phyloP scores from a whole-genome alignment of 92 coral and sea anemone species.

The Porites evermanni region DNA sequence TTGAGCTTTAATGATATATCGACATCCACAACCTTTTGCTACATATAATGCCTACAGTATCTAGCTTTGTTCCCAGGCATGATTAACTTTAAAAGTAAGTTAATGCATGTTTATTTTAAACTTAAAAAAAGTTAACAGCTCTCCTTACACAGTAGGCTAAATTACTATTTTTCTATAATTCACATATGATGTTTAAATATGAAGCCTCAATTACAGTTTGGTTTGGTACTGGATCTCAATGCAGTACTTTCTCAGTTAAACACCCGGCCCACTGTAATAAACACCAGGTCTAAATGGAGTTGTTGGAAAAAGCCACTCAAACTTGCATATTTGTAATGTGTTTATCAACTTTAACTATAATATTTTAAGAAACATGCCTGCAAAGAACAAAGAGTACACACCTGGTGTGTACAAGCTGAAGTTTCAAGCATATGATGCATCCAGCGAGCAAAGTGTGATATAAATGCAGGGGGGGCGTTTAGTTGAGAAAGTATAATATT shows the following conservation, averaged over 20 bases:
- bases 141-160: neutral
- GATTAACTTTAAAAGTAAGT: neutral
- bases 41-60: conserved; percentile 4
- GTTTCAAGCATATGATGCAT: no score
- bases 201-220: neutral
- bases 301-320: no score
- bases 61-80: conserved; percentile 56
- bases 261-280: no score
- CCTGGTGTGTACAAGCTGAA: no score
- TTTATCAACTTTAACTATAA: no score
- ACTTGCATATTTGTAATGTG: no score
- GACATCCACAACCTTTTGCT: neutral
- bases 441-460: no score
- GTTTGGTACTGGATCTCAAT: neutral
- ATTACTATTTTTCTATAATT: neutral
- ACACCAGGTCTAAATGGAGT: neutral
- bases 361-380: no score
- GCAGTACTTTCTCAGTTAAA: no score
- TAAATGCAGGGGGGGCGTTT: no score
- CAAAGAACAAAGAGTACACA: no score
- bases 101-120: neutral
- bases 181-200: neutral
- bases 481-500: no score
- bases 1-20: neutral
- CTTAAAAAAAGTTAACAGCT: neutral